Evolutionary conservation across 1,140 invertebrate genomes (phyloP), one percentile per base, ranked within the genome.

Genomic region (Aporrectodea caliginosa): DNA sequence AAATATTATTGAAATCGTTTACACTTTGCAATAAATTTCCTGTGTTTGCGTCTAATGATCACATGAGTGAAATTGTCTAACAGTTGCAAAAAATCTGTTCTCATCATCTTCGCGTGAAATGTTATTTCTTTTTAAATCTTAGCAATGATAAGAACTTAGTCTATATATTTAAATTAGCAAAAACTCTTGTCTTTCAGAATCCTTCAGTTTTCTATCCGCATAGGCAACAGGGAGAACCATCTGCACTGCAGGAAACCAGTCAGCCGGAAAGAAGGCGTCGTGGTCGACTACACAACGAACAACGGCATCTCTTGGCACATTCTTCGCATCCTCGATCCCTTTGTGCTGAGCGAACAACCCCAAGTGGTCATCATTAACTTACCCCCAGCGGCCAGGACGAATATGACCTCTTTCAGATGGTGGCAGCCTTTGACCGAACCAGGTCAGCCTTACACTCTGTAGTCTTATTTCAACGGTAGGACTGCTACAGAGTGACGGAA

Each of bases 231-330:
- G 31, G 79, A 82, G 16, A 77, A 81, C 32, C 72, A 71, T 2
- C 29, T 77, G 0, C 75, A 75, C 1, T 88, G 87, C 70, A 80
- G 79, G 1, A 73, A 80, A 43, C 86, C 87, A 1, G 35, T 80
- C 27, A 81, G 78, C 73, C 80, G 85, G 32, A 85, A 85, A 80
- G 87, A 88, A 77, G 86, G 84, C 2, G 81, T 88, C 29, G 83
- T 88, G 31, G 83, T 87, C 6, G 86, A 87, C 76, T 88, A 84
- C 80, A 87, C 85, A 35, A 86, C 84, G 16, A 85, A 87, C 78
- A 88, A 88, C 81, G 88, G 87, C 30, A 83, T 89, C 71, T 85
- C 83, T 14, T 89, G 88, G 88, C 77, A 84, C 22, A 81, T 83
- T 1, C 78, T 88, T 29, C 86, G 86, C 77, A 82, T 85, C 43